Percentiles rank a stretch among this genome's conserved stretches.
These are phyloP conservation scores for Tipula vernalis DNA, from an alignment of 2,888 invertebrate genomes.

Conservation along the genomic window DNA sequence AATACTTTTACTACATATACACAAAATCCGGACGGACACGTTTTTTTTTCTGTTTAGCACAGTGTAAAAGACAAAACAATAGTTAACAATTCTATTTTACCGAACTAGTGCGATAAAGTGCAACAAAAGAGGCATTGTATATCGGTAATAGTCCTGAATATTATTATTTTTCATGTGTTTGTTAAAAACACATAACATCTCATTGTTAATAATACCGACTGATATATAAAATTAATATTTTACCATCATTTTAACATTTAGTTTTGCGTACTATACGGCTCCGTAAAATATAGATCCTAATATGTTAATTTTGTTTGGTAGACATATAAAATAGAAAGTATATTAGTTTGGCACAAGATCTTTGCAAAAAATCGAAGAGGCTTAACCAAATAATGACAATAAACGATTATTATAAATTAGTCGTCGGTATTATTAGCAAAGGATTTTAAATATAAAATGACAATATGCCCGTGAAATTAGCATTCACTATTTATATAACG, in stretches of 20 bases:
- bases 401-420: not conserved
- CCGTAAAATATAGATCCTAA: not conserved
- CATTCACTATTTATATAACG: not conserved
- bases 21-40: not conserved
- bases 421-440: not conserved
- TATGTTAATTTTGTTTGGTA: not conserved
- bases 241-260: not conserved
- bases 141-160: not conserved
- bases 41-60: not conserved
- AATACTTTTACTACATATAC: not conserved
- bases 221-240: not conserved
- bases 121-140: not conserved
- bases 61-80: not conserved
- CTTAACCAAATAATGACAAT: not conserved
- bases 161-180: not conserved
- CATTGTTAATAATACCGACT: not conserved
- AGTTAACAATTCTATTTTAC: not conserved
- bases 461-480: not conserved
- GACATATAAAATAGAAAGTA: not conserved
- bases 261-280: not conserved
- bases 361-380: not conserved
- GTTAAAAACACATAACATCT: not conserved
- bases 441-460: not conserved
- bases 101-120: not conserved
- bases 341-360: not conserved